phyloP scores from a whole-genome alignment of 2,888 invertebrate genomes.

The Drosophila merina region DNA sequence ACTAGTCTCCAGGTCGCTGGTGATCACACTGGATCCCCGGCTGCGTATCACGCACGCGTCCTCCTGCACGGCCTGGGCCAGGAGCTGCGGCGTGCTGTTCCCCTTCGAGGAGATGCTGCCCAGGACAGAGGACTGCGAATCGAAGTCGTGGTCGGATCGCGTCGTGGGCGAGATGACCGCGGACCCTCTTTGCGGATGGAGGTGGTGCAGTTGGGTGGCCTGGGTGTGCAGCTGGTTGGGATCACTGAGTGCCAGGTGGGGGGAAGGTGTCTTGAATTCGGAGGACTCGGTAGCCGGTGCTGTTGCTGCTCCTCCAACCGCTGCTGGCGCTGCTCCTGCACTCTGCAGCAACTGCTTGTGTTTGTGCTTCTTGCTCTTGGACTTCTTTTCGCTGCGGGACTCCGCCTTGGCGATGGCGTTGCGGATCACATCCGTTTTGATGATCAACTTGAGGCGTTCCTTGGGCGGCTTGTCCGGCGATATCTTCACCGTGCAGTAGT shows the following conservation, averaged over 20 bases:
- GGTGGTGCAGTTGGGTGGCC: conserved; percentile 9
- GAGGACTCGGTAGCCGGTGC: conserved; percentile 35
- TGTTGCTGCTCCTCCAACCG: conserved; percentile 15
- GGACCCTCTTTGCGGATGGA: conserved; percentile 54
- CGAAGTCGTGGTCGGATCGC: conserved; percentile 84
- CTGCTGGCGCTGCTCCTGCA: conserved; percentile 24
- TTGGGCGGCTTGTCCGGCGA: conserved; percentile 84
- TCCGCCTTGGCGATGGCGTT: conserved; percentile 82
- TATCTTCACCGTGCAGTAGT: conserved; percentile 83
- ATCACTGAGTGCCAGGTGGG: conserved; percentile 80
- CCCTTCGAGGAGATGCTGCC: conserved; percentile 84
- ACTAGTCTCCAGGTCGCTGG: conserved; percentile 84
- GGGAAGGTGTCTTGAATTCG: conserved; percentile 84
- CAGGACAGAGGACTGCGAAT: conserved; percentile 83
- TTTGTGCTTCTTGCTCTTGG: conserved; percentile 83
- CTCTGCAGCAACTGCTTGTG: conserved; percentile 60
- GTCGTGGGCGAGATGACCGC: conserved; percentile 84
- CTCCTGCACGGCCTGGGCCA: conserved; percentile 80
- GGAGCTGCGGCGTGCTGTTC: conserved; percentile 81
- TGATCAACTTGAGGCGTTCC: conserved; percentile 85
- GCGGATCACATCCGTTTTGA: conserved; percentile 83
- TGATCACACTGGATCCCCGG: conserved; percentile 83
- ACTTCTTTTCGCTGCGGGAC: conserved; percentile 67
- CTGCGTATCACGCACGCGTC: conserved; percentile 84
- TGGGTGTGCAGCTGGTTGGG: conserved; percentile 27